These are phyloP conservation scores for Condylura cristata DNA, from an alignment of 2,113 vertebrate species.

Conservation along the genomic window DNA sequence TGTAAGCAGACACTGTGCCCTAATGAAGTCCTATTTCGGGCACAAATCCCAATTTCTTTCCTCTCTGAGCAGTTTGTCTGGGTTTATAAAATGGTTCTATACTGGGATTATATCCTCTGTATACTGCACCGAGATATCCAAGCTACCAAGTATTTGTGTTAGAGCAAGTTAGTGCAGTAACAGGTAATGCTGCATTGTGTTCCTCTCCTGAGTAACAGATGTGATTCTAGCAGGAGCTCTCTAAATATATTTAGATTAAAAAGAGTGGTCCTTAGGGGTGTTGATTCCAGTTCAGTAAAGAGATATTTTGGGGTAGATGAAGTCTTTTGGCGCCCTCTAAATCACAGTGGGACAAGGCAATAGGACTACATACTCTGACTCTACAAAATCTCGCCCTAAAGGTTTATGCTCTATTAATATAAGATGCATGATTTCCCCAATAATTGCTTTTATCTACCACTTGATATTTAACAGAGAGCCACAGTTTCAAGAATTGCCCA, in stretches of 20 bases:
- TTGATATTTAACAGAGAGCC: constrained; percentile 66
- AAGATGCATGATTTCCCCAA: constrained; percentile 58
- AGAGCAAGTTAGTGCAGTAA: neutral
- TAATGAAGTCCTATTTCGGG: neutral
- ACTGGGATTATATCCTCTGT: neutral
- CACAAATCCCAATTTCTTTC: neutral
- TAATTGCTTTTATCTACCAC: constrained; percentile 68
- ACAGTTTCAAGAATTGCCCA: constrained; percentile 62
- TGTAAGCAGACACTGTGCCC: neutral
- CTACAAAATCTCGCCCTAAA: constrained; percentile 61
- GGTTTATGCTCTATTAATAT: constrained; percentile 64
- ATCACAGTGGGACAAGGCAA: neutral
- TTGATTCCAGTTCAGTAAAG: constrained; percentile 41
- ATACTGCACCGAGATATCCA: neutral
- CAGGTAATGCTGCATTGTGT: constrained; percentile 1
- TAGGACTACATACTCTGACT: neutral
- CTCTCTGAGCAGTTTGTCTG: neutral
- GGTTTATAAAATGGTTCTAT: neutral
- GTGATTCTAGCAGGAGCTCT: constrained; percentile 30
- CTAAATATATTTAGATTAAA: constrained; percentile 62
- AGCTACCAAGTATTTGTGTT: constrained; percentile 10
- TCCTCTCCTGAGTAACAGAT: constrained; percentile 16
- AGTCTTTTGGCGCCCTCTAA: constrained; percentile 30
- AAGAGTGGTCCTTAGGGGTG: neutral
- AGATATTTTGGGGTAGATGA: neutral